These are phyloP conservation scores for Sympetrum striolatum DNA, from an alignment of 2,888 invertebrate genomes.

Conservation along the genomic window DNA sequence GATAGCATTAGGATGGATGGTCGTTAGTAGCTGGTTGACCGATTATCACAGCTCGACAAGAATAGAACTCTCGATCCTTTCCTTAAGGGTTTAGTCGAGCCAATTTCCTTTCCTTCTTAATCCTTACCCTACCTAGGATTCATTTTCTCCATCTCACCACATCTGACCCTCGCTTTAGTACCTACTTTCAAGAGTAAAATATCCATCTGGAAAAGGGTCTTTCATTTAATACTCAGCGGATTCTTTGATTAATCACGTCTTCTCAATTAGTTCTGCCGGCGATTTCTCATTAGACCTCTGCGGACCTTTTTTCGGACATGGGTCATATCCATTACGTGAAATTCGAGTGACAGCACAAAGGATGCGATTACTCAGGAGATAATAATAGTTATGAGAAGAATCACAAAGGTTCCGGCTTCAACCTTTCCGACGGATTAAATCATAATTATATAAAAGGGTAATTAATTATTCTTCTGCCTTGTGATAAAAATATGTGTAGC, in stretches of 20 bases:
- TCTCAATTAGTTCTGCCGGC: too few species aligned
- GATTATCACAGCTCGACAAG: neutral
- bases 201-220: neutral
- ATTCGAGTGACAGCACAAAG: too few species aligned
- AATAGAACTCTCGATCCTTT: neutral
- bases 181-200: neutral
- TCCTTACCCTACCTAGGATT: neutral
- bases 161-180: neutral
- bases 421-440: too few species aligned
- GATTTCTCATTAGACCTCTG: too few species aligned
- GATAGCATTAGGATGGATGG: neutral
- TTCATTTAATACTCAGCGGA: neutral
- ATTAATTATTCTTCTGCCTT: too few species aligned
- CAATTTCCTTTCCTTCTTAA: neutral
- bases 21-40: neutral
- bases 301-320: too few species aligned
- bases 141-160: neutral
- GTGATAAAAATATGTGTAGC: too few species aligned
- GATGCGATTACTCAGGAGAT: too few species aligned
- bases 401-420: too few species aligned
- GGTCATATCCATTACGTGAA: too few species aligned
- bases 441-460: too few species aligned
- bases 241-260: neutral
- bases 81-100: neutral
- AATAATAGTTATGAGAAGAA: too few species aligned